These are phyloP conservation scores for Pseudorasbora parva DNA, from an alignment of 2,113 vertebrate species.

Conservation along the genomic window DNA sequence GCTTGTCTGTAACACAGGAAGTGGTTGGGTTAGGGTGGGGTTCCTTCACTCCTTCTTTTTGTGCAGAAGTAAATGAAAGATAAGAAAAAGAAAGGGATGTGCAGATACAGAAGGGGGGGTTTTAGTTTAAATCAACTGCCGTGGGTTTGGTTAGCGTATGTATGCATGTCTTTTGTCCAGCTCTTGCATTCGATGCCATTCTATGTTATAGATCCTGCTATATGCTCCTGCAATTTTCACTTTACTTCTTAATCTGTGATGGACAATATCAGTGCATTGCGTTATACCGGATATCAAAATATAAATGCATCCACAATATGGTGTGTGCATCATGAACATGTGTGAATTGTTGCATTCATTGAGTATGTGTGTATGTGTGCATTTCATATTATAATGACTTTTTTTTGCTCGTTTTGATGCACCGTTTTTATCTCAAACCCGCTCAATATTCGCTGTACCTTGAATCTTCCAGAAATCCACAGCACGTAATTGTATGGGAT, in stretches of 20 bases:
- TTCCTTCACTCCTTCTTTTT: slow-evolving; percentile 60
- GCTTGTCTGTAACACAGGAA: slow-evolving; percentile 64
- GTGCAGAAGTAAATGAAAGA: slow-evolving; percentile 52
- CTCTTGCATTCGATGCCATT: neutral
- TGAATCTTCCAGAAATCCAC: slow-evolving; percentile 38
- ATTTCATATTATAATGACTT: neutral
- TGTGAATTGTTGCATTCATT: neutral
- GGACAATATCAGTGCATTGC: neutral
- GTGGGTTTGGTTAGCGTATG: neutral
- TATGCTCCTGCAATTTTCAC: neutral
- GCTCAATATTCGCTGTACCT: neutral
- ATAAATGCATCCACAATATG: neutral
- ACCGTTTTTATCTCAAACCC: neutral
- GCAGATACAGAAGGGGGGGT: neutral
- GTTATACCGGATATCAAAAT: neutral
- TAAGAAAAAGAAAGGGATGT: neutral
- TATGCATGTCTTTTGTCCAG: slow-evolving; percentile 12
- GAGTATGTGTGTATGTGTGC: neutral
- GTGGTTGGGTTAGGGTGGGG: slow-evolving; percentile 74
- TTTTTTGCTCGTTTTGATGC: neutral
- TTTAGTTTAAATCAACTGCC: slow-evolving; percentile 2
- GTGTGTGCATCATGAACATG: neutral
- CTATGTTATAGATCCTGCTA: neutral
- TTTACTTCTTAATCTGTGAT: neutral
- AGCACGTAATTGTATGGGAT: neutral